Base-by-base conservation (phyloP, 1,140 invertebrate genomes). In the Andrena cerasifolii region DNA sequence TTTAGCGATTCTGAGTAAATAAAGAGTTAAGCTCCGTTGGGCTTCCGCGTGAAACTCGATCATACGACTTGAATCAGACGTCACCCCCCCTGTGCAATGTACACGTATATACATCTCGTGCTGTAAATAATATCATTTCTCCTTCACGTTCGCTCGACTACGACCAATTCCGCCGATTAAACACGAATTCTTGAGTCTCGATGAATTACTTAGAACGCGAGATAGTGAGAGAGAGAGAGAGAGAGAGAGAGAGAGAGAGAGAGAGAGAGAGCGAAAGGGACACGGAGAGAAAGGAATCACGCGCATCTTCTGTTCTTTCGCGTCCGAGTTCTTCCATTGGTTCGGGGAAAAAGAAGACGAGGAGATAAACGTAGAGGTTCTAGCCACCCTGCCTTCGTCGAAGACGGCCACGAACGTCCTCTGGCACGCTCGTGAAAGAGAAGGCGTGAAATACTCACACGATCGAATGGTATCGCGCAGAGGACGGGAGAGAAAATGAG, bases 61-160 rank as follows among this genome's bases (percentile, higher is more conserved):
- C n/a, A n/a, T n/a, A n/a, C n/a, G n/a, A n/a, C n/a, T n/a, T n/a
- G n/a, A n/a, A n/a, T n/a, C n/a, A 40, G 36, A 40, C 10, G 4
- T 56, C 53, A 16, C 53, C 24, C 4, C 53, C 18, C 53, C 24
- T 26, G 4, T 10, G 36, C 36, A 40, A 40, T 10, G 14, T 24
- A 24, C 58, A 26, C 26, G 53, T 16, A 56, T 40, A 40, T 86
- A 67, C 77, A 84, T 85, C 78, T 85, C 79, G 73, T 81, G 80
- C 80, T 88, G 87, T 88, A 88, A 87, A 88, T 88, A 88, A 84
- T 85, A 86, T 86, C 82, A 87, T 86, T 87, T 88, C 76, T 80
- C 58, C 75, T 51, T 79, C 78, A 43, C 56, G 76, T 67, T 78
- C 71, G 82, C 54, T 63, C 77, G 67, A 79, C 78, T 56, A 65